These are phyloP conservation scores for Sebastes steindachneri DNA, from an alignment of 2,797 vertebrate genomes.

Conservation along the genomic window DNA sequence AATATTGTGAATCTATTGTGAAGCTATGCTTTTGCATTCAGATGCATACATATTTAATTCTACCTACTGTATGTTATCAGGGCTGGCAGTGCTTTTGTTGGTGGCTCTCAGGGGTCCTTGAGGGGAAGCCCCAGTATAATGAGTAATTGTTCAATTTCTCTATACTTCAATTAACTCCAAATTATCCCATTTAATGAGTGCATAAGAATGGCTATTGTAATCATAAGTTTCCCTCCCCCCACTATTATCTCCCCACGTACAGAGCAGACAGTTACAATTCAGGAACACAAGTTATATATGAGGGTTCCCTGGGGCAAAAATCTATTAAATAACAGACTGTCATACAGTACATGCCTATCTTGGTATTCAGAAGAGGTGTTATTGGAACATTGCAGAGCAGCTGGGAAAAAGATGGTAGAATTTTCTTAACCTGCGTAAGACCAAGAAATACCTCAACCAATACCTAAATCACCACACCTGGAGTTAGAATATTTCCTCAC, in stretches of 20 bases:
- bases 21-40: background rate
- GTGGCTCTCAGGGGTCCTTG: background rate
- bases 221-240: conserved; percentile 36
- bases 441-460: background rate
- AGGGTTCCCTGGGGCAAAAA: conserved; percentile 22
- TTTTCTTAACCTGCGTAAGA: background rate
- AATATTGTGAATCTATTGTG: background rate
- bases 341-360: conserved; percentile 14
- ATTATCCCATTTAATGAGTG: conserved; percentile 55
- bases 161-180: conserved; percentile 55
- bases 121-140: conserved; percentile 15
- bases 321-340: conserved; percentile 21
- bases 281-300: conserved; percentile 16
- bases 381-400: background rate
- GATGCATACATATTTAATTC: background rate
- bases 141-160: conserved; percentile 40
- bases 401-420: conserved; percentile 15
- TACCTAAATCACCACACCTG: background rate
- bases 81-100: background rate
- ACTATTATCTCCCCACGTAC: conserved; percentile 9
- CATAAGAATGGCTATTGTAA: conserved; percentile 46
- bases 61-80: background rate
- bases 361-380: conserved; percentile 14
- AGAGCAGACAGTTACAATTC: conserved; percentile 6
- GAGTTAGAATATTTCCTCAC: background rate